Evolutionary conservation across 2,797 vertebrate species (phyloP), one percentile per base, ranked within the genome.

Genomic region (Austrolebias charrua): DNA sequence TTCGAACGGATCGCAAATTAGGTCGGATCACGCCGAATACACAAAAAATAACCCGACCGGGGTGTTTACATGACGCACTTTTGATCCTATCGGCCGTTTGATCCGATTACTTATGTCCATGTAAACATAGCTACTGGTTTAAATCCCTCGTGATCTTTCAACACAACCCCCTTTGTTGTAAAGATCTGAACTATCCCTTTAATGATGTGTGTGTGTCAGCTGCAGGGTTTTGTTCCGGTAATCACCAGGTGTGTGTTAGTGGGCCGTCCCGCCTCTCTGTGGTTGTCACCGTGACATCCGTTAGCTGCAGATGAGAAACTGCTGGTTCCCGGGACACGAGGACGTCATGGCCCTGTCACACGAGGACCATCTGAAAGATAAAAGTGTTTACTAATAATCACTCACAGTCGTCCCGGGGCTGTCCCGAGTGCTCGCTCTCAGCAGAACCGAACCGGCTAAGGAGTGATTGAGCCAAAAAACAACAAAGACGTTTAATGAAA

Each of bases 241-340:
- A 94, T 94, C 92, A 94, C 85, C 87, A 83, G 79, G 88, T 83
- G 84, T 86, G 84, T 86, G 24, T 24, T 24, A 24, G 24, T 24
- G 24, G 24, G 89, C 92, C 91, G 88, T 91, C 87, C 90, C 77
- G 84, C 78, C 87, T 94, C 94, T 95, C 95, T 95, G 91, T 86
- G 90, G 87, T 88, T 93, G 92, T 94, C 90, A 78, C 89, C 87
- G 86, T 88, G 62, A 84, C 92, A 93, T 92, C 93, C 91, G 90
- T 94, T 88, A 93, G 90, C 88, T 55, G 76, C 84, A 88, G 90
- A 93, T 93, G 94, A 93, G 89, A 86, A 92, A 89, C 86, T 78
- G 73, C 85, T 87, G 87, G 83, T 76, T 90, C 84, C 76, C 66
- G 79, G 55, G 53, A 74, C 80, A 83, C 71, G 76, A 71, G 79